Evolutionary conservation across 1,140 invertebrate species (phyloP).

Genomic region (Diabrotica virgifera): DNA sequence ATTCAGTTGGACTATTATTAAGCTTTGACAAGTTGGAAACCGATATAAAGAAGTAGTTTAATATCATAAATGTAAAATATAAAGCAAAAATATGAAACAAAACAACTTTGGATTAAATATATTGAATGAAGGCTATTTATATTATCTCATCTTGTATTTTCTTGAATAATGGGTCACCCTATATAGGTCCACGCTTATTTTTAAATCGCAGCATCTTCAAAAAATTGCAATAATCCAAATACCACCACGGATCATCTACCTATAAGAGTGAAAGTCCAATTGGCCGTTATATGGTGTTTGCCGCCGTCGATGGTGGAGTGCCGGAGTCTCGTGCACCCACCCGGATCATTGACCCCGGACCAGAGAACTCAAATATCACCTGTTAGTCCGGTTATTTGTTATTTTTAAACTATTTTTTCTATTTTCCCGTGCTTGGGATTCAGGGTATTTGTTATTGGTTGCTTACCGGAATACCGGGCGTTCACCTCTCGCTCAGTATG

Average conservation of each 20-base stretch:
- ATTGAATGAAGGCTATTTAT: no score
- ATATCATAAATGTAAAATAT: no score
- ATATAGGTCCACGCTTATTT: no score
- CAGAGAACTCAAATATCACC: slow-evolving; percentile 11
- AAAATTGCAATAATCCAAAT: slow-evolving; percentile 8
- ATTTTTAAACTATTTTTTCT: slow-evolving; percentile 10
- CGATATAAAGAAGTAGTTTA: no score
- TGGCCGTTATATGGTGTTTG: slow-evolving; percentile 4
- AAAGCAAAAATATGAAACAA: no score
- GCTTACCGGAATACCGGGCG: background rate
- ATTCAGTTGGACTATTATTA: no score
- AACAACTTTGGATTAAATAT: no score
- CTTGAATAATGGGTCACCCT: no score
- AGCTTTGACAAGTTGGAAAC: no score
- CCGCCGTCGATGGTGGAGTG: background rate
- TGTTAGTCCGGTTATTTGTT: slow-evolving; percentile 1
- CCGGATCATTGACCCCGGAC: slow-evolving; percentile 9
- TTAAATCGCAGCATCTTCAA: background rate
- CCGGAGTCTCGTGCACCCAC: slow-evolving; percentile 5
- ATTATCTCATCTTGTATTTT: no score
- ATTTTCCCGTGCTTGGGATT: slow-evolving; percentile 8
- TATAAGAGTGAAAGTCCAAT: slow-evolving; percentile 30
- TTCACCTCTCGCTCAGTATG: background rate
- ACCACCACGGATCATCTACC: slow-evolving; percentile 26
- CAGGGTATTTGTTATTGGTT: slow-evolving; percentile 14